phyloP scores from a whole-genome alignment of 2,797 vertebrate genomes.

The Sebastes vulpes region DNA sequence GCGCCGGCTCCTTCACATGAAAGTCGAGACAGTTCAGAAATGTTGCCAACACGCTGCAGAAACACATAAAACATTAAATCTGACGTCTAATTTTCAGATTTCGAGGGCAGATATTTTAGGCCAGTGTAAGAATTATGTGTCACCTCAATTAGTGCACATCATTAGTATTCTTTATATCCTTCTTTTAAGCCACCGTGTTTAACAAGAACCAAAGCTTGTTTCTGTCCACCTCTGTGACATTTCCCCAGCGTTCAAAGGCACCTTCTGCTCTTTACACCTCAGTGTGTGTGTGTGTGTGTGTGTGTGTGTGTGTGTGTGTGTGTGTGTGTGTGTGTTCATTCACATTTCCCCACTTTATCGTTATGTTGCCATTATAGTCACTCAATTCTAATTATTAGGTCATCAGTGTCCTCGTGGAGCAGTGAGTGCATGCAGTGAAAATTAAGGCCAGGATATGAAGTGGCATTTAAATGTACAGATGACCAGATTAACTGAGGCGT shows the following conservation, averaged over 20 bases:
- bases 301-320: background rate
- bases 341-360: slow-evolving; percentile 12
- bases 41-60: slow-evolving; percentile 9
- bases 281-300: background rate
- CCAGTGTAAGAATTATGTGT: background rate
- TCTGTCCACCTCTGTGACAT: slow-evolving; percentile 1
- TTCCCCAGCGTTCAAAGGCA: background rate
- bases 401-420: slow-evolving; percentile 22
- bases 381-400: slow-evolving; percentile 59
- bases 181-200: background rate
- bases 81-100: background rate
- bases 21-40: slow-evolving; percentile 15
- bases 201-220: background rate
- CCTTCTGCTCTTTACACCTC: background rate
- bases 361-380: slow-evolving; percentile 28
- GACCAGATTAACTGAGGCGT: slow-evolving; percentile 64
- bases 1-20: slow-evolving; percentile 27
- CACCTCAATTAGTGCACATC: background rate
- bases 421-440: slow-evolving; percentile 3
- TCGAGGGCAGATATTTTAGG: background rate
- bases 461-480: slow-evolving; percentile 66
- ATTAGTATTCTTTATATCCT: background rate
- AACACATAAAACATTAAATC: background rate
- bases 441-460: slow-evolving; percentile 49
- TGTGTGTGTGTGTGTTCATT: background rate